Conservation (phyloP, 2,113 vertebrate species). For the Zosterops borbonicus region DNA sequence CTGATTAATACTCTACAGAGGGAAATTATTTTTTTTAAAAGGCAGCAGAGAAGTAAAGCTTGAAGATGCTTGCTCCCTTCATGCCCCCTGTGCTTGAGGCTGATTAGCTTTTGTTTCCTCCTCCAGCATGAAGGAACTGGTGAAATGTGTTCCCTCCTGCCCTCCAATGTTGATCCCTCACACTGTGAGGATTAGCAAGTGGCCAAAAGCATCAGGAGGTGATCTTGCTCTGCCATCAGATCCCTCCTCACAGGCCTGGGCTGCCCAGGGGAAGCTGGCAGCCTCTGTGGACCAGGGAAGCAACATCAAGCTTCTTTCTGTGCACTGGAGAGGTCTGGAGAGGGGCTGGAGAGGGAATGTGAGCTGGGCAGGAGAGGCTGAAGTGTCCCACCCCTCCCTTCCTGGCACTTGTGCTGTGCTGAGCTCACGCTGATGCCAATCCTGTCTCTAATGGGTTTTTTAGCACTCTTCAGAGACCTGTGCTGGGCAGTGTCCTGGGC, state of each 20-base stretch:
- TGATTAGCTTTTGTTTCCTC: constrained; percentile 18
- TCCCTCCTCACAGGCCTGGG: neutral
- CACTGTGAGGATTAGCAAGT: neutral
- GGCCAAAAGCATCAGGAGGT: neutral
- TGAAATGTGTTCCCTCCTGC: neutral
- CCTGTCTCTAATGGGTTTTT: neutral
- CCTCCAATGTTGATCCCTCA: neutral
- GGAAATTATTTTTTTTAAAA: neutral
- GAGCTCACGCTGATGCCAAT: neutral
- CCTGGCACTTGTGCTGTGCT: neutral
- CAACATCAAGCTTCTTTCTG: neutral
- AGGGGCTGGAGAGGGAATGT: neutral
- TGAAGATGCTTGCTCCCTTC: neutral
- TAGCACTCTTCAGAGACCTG: neutral
- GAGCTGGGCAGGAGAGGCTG: neutral
- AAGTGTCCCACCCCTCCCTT: neutral
- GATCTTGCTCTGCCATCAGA: neutral
- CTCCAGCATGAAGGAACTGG: neutral
- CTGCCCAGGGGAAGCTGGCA: neutral
- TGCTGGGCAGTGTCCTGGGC: neutral
- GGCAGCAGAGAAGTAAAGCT: neutral
- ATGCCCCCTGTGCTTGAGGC: neutral
- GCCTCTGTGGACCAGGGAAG: neutral
- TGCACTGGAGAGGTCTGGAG: neutral
- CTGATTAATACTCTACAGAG: neutral